Evolutionary conservation across 2,888 invertebrate species (phyloP).

Genomic region (Yponomeuta malinellus): DNA sequence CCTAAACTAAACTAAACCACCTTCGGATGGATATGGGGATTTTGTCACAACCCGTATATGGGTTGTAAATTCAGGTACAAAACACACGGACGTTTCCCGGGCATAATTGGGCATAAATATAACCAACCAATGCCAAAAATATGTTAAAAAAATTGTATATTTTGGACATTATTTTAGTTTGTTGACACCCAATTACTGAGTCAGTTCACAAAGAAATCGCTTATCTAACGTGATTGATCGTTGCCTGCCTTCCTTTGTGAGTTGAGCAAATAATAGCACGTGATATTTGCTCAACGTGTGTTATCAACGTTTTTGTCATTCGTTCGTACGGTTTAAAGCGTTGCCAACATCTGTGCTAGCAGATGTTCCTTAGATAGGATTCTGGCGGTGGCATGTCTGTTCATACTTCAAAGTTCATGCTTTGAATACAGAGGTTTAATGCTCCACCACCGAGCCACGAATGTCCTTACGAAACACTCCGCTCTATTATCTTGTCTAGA

Average conservation of each 20-base stretch:
- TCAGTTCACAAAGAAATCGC: neutral
- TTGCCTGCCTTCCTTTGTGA: neutral
- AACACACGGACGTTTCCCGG: too few relatives aligned
- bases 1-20: too few relatives aligned
- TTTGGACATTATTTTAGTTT: neutral
- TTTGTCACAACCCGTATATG: too few relatives aligned
- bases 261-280: neutral
- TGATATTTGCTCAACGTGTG: neutral
- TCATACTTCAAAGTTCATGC: neutral
- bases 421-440: neutral
- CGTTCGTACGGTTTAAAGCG: neutral
- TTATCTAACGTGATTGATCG: neutral
- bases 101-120: too few relatives aligned
- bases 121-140: too few relatives aligned
- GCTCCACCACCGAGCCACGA: too few relatives aligned
- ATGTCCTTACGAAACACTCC: neutral
- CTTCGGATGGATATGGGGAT: too few relatives aligned
- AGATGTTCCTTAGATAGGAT: neutral
- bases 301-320: neutral
- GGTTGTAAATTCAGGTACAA: too few relatives aligned
- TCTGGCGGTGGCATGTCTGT: neutral
- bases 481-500: neutral
- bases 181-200: neutral
- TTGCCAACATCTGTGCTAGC: neutral
- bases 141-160: too few relatives aligned